Conservation (phyloP, 2,113 vertebrate genomes). For the Falco punctatus region DNA sequence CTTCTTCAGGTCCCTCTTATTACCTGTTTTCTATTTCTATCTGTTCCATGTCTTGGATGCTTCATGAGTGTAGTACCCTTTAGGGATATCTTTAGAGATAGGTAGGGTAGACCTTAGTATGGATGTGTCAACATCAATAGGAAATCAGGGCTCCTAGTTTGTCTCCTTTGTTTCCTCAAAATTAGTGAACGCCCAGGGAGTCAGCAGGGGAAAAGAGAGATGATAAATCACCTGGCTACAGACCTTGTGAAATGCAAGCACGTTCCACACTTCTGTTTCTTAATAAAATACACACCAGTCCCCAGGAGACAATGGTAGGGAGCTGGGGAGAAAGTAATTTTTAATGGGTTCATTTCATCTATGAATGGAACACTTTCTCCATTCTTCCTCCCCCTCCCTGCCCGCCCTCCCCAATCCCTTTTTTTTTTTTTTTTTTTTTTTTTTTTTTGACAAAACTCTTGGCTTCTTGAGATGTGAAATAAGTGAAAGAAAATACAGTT, state of each 20-base stretch:
- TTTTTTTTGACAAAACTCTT: conserved; percentile 44
- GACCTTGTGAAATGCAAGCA: conserved; percentile 3
- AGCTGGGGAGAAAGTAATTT: conserved; percentile 8
- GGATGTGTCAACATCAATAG: neutral
- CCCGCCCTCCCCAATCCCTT: neutral
- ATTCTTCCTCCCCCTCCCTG: neutral
- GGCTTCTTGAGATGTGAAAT: conserved; percentile 72
- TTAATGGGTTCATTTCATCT: conserved; percentile 63
- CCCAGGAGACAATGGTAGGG: conserved; percentile 14
- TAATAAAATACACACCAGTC: conserved; percentile 38
- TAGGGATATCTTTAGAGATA: neutral
- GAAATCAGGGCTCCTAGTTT: neutral
- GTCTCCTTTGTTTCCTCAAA: neutral
- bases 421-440: no score
- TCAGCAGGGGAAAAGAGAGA: neutral
- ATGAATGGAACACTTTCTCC: conserved; percentile 54
- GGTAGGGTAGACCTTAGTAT: neutral
- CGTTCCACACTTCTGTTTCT: conserved; percentile 18
- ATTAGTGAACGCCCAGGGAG: neutral
- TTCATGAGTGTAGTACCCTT: neutral
- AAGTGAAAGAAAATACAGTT: conserved; percentile 75
- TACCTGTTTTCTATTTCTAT: neutral
- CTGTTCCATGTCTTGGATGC: neutral
- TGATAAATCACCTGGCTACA: neutral
- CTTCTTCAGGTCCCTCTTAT: neutral